Base-by-base conservation (phyloP, 2,797 vertebrate genomes). In the Dallia pectoralis region DNA sequence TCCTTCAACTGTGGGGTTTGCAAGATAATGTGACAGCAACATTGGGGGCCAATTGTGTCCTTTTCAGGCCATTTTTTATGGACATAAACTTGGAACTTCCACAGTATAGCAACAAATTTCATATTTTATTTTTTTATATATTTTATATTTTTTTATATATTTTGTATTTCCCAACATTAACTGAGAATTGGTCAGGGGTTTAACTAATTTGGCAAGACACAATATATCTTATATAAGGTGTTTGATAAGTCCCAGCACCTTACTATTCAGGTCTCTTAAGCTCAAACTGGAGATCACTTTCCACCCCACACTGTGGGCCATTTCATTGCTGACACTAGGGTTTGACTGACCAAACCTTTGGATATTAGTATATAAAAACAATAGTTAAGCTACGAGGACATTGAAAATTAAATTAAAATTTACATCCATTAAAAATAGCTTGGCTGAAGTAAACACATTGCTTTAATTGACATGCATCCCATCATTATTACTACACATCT, bases 381-480 rank as follows among this genome's bases (percentile, higher is more conserved):
- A n/a, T 22, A 56, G 4, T 22, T n/a, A 51, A 16, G 16, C 51
- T n/a, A 56, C 19, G n/a, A 2, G 27, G 27, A 27, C 56, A 0
- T 22, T n/a, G 11, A 59, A 14, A 2, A 27, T 25, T 47, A 22
- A 3, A 67, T 25, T 0, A 14, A 53, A 51, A 27, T 19, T 15
- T 32, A 9, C 18, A 22, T n/a, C 4, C 6, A 19, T 14, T 2
- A 12, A 25, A 9, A 71, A 44, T 44, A 29, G 27, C 11, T 15
- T 29, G 22, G 16, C 33, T 47, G 56, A 33, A 44, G 40, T 71
- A 71, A 63, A 56, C 29, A 62, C 18, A 72, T 33, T 33, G 71
- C 47, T 8, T 64, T 22, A n/a, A 9, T 7, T 6, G 62, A 36
- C 29, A 11, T 22, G 18, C 59, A 44, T 25, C 47, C 32, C 18